Evolutionary conservation across 2,113 vertebrate genomes (phyloP).

Genomic region (Puffinus mauretanicus): DNA sequence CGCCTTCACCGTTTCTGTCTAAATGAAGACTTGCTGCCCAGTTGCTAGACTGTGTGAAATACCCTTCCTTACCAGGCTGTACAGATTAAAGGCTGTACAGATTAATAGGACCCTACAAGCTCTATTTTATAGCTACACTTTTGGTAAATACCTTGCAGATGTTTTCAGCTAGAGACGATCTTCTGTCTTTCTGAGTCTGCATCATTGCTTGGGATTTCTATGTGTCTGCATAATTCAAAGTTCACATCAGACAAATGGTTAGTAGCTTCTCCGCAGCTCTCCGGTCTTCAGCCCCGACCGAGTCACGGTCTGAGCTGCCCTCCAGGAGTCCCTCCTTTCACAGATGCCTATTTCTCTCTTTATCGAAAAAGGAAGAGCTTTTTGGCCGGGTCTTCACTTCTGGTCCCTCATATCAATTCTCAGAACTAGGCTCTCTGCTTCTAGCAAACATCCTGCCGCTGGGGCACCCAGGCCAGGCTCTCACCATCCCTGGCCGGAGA

Average conservation of each 20-base stretch:
- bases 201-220: neutral
- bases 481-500: neutral
- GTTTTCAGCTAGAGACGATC: neutral
- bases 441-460: neutral
- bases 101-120: neutral
- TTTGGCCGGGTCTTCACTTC: neutral
- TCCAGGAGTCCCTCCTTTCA: neutral
- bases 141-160: neutral
- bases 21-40: neutral
- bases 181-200: neutral
- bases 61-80: neutral
- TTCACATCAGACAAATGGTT: neutral
- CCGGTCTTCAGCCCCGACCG: accelerated
- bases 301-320: neutral
- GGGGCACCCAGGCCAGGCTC: neutral
- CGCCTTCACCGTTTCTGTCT: neutral
- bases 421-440: neutral
- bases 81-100: neutral
- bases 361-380: neutral
- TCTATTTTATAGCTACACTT: neutral
- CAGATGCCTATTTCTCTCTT: neutral
- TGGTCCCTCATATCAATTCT: neutral
- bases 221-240: neutral
- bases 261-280: neutral
- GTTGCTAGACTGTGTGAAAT: neutral